These are phyloP conservation scores for Neofelis nebulosa DNA, from an alignment of 2,113 vertebrate species.

Conservation along the genomic window DNA sequence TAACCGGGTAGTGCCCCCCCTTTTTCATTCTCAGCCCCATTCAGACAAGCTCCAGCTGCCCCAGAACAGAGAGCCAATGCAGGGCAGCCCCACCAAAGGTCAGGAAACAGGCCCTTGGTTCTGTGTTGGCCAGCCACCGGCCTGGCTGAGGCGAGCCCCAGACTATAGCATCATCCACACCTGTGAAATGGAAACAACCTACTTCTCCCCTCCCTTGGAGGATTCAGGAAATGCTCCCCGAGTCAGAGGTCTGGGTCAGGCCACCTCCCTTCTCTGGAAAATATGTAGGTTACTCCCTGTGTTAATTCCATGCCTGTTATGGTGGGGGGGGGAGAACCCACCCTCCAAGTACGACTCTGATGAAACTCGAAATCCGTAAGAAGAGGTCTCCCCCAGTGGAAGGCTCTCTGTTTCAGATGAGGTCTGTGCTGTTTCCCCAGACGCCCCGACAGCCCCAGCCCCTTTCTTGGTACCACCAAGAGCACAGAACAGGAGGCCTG, in stretches of 20 bases:
- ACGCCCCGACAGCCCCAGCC: fast-evolving
- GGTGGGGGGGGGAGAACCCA: neutral
- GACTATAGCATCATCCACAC: fast-evolving
- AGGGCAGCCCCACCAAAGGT: too few species aligned
- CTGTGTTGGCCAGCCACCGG: fast-evolving
- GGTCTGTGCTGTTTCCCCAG: neutral
- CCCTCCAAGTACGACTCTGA: neutral
- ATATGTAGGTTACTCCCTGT: fast-evolving
- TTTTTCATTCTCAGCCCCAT: neutral
- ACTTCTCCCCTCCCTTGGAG: too few species aligned
- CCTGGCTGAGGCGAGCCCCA: fast-evolving
- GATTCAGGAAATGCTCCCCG: fast-evolving
- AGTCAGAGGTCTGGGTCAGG: neutral
- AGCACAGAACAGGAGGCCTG: neutral
- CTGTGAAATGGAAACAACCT: fast-evolving
- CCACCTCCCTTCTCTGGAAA: neutral
- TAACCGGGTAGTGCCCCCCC: fast-evolving
- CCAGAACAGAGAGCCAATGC: fast-evolving
- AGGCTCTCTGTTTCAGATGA: neutral
- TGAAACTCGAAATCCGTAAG: neutral
- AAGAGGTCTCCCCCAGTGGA: neutral
- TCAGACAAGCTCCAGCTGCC: neutral
- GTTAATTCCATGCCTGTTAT: neutral
- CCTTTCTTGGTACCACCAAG: neutral
- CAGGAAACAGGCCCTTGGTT: neutral